Conservation (phyloP, 2,113 vertebrate genomes). For the Cephalophus harveyi region DNA sequence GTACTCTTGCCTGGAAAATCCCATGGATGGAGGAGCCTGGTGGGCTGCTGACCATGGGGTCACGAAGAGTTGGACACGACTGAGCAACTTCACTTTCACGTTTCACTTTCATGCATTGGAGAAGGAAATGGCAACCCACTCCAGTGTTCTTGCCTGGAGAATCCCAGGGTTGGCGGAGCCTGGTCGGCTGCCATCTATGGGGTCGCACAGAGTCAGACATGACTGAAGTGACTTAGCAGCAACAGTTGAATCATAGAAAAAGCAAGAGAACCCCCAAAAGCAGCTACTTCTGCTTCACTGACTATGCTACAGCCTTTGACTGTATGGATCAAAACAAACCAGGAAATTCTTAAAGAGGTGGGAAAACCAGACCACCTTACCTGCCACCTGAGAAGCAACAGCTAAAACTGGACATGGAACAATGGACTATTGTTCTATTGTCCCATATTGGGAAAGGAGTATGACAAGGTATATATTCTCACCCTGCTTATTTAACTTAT, state of each 20-base stretch:
- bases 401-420: neutral
- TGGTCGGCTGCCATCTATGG: no score
- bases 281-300: neutral
- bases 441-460: neutral
- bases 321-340: neutral
- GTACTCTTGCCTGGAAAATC: no score
- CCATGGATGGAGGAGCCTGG: no score
- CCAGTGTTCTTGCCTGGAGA: no score
- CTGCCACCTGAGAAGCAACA: neutral
- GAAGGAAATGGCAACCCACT: no score
- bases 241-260: neutral
- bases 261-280: neutral
- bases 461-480: neutral
- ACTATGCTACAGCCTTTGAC: neutral
- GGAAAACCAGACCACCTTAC: neutral
- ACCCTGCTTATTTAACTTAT: neutral
- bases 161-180: no score
- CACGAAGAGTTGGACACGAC: fast-evolving
- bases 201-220: no score
- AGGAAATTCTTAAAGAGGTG: neutral
- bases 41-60: no score
- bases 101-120: no score
- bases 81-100: no score
- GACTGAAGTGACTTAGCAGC: no score
- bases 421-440: neutral